Evolutionary conservation across 30 jellyfish, hydroid and myxozoan genomes (phyloP).

Genomic region (Cassiopea xamachana): DNA sequence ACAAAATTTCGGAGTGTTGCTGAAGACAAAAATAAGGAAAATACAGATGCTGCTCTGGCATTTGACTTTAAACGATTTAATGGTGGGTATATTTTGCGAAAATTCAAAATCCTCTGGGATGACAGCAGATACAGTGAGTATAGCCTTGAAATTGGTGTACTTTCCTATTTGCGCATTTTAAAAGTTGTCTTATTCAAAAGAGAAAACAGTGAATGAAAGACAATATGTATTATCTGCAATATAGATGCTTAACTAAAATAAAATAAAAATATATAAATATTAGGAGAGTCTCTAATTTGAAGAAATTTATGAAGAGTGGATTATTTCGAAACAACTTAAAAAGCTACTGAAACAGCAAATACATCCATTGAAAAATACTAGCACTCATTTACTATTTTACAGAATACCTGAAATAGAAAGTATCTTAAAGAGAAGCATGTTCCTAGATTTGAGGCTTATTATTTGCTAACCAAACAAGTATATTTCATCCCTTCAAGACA

Average conservation of each 20-base stretch:
- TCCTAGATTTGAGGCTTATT: too few relatives aligned
- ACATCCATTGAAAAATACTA: too few relatives aligned
- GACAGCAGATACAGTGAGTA: slow-evolving; percentile 4
- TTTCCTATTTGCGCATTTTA: background rate
- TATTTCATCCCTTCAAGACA: too few relatives aligned
- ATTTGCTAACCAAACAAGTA: too few relatives aligned
- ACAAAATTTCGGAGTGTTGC: background rate
- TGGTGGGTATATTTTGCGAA: background rate
- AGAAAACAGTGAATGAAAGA: background rate
- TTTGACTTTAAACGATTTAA: background rate
- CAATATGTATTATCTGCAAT: background rate
- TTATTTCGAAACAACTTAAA: too few relatives aligned
- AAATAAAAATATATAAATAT: too few relatives aligned
- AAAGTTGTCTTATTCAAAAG: background rate
- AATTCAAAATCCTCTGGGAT: background rate
- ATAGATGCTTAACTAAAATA: background rate
- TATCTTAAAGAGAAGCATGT: too few relatives aligned
- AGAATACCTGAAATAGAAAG: too few relatives aligned
- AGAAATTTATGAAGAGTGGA: too few relatives aligned
- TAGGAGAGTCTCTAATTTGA: too few relatives aligned
- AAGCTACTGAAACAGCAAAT: too few relatives aligned
- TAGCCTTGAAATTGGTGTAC: background rate
- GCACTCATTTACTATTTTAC: too few relatives aligned
- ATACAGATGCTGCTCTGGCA: background rate
- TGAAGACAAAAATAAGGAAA: background rate